A percentile compares a stretch with the other conserved stretches of the same genome.
Evolutionary conservation across 2,113 vertebrate genomes (phyloP).

Genomic region (Cranoglanis bouderius): DNA sequence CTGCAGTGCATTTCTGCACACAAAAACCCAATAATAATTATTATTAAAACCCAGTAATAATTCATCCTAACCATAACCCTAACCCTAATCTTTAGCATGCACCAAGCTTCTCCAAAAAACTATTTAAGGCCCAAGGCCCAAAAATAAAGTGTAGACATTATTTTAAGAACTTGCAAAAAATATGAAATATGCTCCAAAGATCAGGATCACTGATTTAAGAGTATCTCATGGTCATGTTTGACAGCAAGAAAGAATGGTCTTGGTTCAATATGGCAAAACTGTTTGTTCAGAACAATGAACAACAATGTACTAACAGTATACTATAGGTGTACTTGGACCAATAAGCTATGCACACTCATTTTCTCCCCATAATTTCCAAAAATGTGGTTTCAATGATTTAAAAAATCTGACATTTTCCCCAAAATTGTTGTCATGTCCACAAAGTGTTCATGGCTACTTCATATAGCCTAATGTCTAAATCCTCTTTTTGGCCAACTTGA

Average conservation of each 20-base stretch:
- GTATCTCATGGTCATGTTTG: background rate
- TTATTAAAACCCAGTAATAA: no score
- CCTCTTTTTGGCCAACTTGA: background rate
- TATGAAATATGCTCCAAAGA: background rate
- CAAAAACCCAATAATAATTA: no score
- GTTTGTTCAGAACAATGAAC: background rate
- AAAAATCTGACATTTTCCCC: background rate
- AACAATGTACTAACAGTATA: background rate
- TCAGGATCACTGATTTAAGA: background rate
- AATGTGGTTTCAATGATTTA: background rate
- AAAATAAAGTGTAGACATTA: background rate
- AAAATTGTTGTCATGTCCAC: background rate
- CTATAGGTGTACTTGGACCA: background rate
- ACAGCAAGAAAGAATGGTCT: background rate
- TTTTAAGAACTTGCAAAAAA: background rate
- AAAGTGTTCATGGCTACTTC: background rate
- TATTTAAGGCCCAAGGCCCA: background rate
- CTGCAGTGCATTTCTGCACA: background rate
- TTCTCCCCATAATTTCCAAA: background rate
- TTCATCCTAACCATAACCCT: conserved; percentile 5
- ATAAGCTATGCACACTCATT: background rate
- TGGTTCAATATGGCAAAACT: background rate
- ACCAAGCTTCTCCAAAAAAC: background rate
- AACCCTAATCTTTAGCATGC: background rate
- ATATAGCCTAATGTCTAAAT: background rate